Base-by-base conservation (phyloP, 53 echinoderm and acorn worm species). In the Antedon mediterranea region DNA sequence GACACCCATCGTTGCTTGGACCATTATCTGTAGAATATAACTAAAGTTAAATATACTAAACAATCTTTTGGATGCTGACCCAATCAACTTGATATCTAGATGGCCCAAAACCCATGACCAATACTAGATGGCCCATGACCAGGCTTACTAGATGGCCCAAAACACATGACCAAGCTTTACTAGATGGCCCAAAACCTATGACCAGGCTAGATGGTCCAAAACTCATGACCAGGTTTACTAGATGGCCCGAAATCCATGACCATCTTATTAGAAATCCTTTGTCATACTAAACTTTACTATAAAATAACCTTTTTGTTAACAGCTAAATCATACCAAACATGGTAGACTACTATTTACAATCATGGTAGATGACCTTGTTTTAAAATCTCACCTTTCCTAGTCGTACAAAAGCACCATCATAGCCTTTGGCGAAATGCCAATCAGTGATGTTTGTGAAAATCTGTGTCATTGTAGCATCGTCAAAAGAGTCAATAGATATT, bases 361-460 rank as follows among this genome's bases (percentile, higher is more conserved):
- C n/a, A n/a, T n/a, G n/a, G n/a, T n/a, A n/a, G n/a, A n/a, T n/a
- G n/a, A n/a, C n/a, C 37, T 37, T 37, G 11, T 0, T 34, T 43
- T 8, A 31, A 9, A 31, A 43, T 0, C 71, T 78, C 28, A 98
- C 98, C 93, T 98, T 98, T 42, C 98, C 98, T 0, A 93, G 86
- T 14, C 98, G 37, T 30, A 74, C 30, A 79, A 98, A 98, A 3
- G 92, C 81, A 0, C 79, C 83, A 32, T 98, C 98, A 27, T 89
- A 97, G 20, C 93, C 98, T 43, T 93, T 87, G 28, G 80, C 82
- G 34, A 91, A 98, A 75, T 98, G 91, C 98, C 98, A 98, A 78
- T 98, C 98, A 29, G 89, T 80, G 72, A 98, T 98, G 3, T 89
- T 34, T 0, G 92, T 93, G 83, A 98, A 98, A 76, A 98, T 90